Conservation (phyloP, 2,797 vertebrate species). For the Pseudomugil tenellus region DNA sequence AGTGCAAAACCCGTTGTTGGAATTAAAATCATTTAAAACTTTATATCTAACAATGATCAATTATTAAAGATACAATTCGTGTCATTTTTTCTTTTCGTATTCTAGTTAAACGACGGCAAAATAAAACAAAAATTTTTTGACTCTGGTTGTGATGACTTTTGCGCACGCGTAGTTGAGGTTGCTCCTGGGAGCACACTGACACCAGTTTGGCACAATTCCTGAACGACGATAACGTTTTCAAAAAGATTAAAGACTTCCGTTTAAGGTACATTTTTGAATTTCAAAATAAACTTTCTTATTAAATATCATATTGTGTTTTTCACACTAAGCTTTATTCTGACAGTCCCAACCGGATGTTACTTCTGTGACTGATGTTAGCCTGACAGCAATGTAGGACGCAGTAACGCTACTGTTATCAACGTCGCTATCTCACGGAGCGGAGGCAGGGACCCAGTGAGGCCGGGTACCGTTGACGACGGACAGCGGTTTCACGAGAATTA, state of each 20-base stretch:
- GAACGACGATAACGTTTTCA: background rate
- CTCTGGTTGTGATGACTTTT: background rate
- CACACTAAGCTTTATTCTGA: constrained; percentile 39
- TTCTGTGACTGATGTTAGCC: background rate
- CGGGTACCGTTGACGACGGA: background rate
- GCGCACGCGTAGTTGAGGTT: constrained; percentile 8
- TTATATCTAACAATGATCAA: no score
- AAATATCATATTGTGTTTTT: background rate
- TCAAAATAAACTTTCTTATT: no score
- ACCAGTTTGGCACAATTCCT: background rate
- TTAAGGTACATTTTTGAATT: background rate
- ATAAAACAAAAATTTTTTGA: no score
- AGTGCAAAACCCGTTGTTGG: no score
- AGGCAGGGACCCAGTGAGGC: background rate
- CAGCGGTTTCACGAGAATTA: background rate
- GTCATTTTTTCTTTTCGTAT: no score
- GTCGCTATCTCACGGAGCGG: constrained; percentile 5
- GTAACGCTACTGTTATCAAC: background rate
- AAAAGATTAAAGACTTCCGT: no score
- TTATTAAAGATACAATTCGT: no score
- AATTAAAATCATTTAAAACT: no score
- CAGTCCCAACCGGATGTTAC: background rate
- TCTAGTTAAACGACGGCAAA: no score
- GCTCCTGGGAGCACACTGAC: background rate
- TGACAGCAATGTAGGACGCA: background rate